Percentiles rank a stretch among this genome's conserved stretches.
Evolutionary conservation across 2,888 invertebrate species (phyloP).

Genomic region (Ctenicera cuprea): DNA sequence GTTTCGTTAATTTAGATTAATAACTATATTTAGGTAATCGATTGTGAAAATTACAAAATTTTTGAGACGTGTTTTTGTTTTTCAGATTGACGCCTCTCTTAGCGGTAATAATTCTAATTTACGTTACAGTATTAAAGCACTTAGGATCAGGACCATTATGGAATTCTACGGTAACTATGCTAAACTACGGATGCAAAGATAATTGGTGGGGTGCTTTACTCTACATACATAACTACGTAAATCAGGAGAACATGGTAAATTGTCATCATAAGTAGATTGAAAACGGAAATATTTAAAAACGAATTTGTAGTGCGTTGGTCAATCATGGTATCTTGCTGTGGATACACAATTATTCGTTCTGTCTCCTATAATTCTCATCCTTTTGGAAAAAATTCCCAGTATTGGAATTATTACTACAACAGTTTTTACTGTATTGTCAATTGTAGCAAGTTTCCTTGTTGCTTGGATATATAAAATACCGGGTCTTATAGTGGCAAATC

Average conservation of each 20-base stretch:
- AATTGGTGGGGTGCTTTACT: conserved; percentile 11
- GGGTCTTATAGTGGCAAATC: background rate
- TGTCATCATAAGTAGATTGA: conserved; percentile 26
- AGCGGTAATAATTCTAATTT: conserved; percentile 70
- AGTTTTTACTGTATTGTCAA: background rate
- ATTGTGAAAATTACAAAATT: too few species aligned
- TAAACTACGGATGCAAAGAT: background rate
- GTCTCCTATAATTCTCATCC: conserved; percentile 71
- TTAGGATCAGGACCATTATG: conserved; percentile 74
- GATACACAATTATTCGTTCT: conserved; percentile 72
- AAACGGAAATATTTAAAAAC: background rate
- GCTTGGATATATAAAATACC: conserved; percentile 23
- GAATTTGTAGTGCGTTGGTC: conserved; percentile 68
- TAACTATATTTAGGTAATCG: too few species aligned
- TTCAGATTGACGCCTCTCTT: conserved; percentile 73
- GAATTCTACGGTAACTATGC: conserved; percentile 57
- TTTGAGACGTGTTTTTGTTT: too few species aligned
- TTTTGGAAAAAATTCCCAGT: conserved; percentile 69
- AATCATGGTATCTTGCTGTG: conserved; percentile 73
- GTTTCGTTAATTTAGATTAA: too few species aligned
- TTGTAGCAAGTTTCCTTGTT: background rate
- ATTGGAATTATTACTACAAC: conserved; percentile 54
- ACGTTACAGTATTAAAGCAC: conserved; percentile 70
- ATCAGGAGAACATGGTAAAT: background rate
- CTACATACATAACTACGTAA: conserved; percentile 19